These are phyloP conservation scores for Rutpela maculata DNA, from an alignment of 2,888 invertebrate species.

Conservation along the genomic window DNA sequence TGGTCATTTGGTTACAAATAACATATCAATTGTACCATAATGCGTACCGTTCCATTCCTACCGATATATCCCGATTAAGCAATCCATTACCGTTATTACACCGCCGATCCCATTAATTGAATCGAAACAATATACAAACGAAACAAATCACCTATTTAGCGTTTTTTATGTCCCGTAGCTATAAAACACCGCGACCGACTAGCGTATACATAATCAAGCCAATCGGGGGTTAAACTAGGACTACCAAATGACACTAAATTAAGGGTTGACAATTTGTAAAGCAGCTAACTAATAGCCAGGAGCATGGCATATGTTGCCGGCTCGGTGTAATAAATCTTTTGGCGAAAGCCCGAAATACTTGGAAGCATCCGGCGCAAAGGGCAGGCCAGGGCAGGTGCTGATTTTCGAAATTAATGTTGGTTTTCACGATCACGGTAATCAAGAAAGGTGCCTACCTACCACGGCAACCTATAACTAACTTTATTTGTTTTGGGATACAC, in stretches of 20 bases:
- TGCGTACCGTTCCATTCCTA: background rate
- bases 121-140: background rate
- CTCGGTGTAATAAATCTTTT: slow-evolving; percentile 50
- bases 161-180: slow-evolving; percentile 12
- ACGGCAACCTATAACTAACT: slow-evolving; percentile 12
- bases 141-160: slow-evolving; percentile 22
- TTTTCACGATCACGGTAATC: slow-evolving; percentile 60
- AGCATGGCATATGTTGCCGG: slow-evolving; percentile 54
- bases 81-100: background rate
- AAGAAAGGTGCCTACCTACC: slow-evolving; percentile 11
- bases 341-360: slow-evolving; percentile 47
- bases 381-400: slow-evolving; percentile 57
- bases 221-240: slow-evolving; percentile 32
- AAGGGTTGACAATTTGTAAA: slow-evolving; percentile 61
- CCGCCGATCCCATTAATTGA: background rate
- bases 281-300: slow-evolving; percentile 52
- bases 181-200: slow-evolving; percentile 6
- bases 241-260: slow-evolving; percentile 54
- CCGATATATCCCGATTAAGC: background rate
- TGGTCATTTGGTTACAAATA: no score
- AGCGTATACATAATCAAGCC: slow-evolving; percentile 14
- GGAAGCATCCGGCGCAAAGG: slow-evolving; percentile 46
- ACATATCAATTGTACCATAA: background rate
- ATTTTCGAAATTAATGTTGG: slow-evolving; percentile 62
- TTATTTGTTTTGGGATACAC: slow-evolving; percentile 14